phyloP scores from a whole-genome alignment of 1,140 invertebrate genomes.

The Hydropsyche tenuis region DNA sequence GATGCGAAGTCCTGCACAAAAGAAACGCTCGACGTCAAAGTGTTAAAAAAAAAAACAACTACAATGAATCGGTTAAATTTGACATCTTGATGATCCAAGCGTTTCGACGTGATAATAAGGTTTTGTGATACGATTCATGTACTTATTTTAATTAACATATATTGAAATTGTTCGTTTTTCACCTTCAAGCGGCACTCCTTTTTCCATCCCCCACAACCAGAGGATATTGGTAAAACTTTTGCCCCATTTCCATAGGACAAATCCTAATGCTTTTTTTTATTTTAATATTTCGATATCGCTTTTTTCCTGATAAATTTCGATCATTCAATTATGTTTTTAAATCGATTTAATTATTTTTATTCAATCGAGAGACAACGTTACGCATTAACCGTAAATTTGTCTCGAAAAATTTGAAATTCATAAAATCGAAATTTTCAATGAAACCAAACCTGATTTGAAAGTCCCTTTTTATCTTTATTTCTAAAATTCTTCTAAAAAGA shows the following conservation, averaged over 20 bases:
- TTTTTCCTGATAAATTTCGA: background rate
- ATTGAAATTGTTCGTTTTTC: conserved; percentile 3
- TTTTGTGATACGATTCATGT: background rate
- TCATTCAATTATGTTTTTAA: background rate
- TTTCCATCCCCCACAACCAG: conserved; percentile 12
- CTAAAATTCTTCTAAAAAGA: background rate
- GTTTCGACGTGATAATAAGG: background rate
- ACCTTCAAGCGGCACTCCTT: conserved; percentile 23
- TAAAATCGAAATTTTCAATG: background rate
- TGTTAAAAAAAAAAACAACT: background rate
- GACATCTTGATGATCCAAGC: background rate
- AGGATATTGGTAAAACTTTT: conserved; percentile 16
- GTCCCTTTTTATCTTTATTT: conserved; percentile 6
- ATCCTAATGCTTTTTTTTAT: conserved; percentile 10
- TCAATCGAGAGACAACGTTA: background rate
- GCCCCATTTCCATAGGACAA: conserved; percentile 9
- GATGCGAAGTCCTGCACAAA: too few relatives aligned
- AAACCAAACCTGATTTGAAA: background rate
- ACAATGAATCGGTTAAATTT: background rate
- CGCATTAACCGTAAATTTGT: conserved; percentile 3
- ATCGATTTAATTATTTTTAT: background rate
- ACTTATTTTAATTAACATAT: background rate
- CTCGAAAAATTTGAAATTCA: background rate
- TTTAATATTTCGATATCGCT: background rate
- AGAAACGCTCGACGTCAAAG: background rate